phyloP scores from a whole-genome alignment of 2,113 vertebrate genomes.

The Xerus inauris region DNA sequence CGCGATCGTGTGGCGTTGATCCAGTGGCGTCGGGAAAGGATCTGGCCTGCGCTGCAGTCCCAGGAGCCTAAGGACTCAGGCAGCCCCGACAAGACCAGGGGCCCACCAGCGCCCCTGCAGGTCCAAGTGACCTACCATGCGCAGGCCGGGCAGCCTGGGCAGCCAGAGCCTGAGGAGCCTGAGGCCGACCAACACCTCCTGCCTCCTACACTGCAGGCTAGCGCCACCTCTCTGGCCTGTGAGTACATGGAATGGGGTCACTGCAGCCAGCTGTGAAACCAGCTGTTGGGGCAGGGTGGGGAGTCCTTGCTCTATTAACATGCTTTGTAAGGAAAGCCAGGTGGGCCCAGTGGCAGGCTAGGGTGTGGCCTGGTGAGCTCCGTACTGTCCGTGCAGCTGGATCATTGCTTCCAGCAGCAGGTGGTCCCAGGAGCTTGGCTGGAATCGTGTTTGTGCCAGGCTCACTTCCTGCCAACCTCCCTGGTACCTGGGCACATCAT shows the following conservation, averaged over 20 bases:
- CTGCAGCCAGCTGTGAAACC: not conserved
- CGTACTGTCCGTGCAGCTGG: not conserved
- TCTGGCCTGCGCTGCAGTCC: conserved; percentile 86
- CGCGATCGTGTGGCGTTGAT: conserved; percentile 96
- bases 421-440: not conserved
- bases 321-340: not conserved
- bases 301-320: not conserved
- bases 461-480: not conserved
- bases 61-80: conserved; percentile 83
- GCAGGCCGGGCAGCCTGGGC: conserved; percentile 80
- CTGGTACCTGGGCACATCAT: not conserved
- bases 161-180: conserved; percentile 89
- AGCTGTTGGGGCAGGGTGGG: not conserved
- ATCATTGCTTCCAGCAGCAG: not conserved
- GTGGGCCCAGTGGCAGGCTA: not conserved
- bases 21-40: conserved; percentile 94
- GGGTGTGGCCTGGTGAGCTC: not conserved
- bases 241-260: conserved; percentile 79
- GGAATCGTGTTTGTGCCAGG: not conserved
- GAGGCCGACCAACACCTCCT: conserved; percentile 90
- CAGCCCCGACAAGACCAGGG: conserved; percentile 83
- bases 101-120: conserved; percentile 86
- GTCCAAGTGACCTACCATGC: conserved; percentile 88
- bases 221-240: conserved; percentile 91
- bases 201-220: conserved; percentile 88